Base-by-base conservation (phyloP, 2,113 vertebrate species). In the Burhinus oedicnemus region DNA sequence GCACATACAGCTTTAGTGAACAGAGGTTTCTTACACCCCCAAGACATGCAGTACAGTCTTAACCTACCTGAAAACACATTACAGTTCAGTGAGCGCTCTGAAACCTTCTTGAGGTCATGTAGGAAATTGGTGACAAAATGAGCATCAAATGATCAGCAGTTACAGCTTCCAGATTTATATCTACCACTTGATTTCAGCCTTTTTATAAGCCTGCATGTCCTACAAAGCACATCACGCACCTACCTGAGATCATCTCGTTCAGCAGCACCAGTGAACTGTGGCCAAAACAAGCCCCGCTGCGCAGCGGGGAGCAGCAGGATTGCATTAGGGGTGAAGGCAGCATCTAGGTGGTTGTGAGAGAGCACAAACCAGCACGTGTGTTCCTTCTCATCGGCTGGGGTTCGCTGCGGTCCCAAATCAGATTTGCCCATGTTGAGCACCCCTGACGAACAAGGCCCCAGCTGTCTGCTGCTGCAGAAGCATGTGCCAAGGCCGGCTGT, bases 1-100 rank as follows among this genome's bases (percentile, higher is more conserved):
- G 5, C 25, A n/a, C 3, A 0, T 10, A 25, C 42, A 74, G 16
- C 19, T 68, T 84, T 55, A 85, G 30, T 32, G 49, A 65, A 30
- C 44, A 55, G 74, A 52, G 40, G 16, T 60, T 71, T 79, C 40
- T 60, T 64, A 32, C 34, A n/a, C 36, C 40, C 71, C 42, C 36
- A 4, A 45, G 57, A 44, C 8, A 4, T 0, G 1, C 12, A 4
- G 25, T 16, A 15, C 36, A 36, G 25, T 14, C 5, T 0, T 44
- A 69, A 40, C 68, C 49, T 52, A 0, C 69, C 44, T 49, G 54
- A 49, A 84, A 88, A 54, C 36, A 45, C 36, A 2, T 12, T 22
- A 11, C 47, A 49, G 44, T 47, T 79, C 68, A 40, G 8, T 16
- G 27, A 76, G 15, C 0, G 0, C 64, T 58, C 40, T 42, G 77